Base-by-base conservation (phyloP, 2,797 vertebrate genomes). In the Carduelis carduelis region DNA sequence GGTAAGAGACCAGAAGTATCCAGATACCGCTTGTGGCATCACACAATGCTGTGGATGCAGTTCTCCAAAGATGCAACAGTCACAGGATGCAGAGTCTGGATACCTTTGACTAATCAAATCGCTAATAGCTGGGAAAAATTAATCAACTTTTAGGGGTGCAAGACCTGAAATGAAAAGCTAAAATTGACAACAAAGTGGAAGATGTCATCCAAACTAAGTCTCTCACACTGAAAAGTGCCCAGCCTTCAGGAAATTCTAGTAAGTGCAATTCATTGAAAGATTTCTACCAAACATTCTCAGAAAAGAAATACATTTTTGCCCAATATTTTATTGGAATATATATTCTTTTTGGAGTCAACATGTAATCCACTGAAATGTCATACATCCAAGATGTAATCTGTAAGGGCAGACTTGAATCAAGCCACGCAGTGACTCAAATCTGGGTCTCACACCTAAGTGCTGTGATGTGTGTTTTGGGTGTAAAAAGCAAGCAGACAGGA, bases 401-500 rank as follows among this genome's bases (percentile, higher is more conserved):
- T 41, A 89, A 60, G 6, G 6, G 39, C 56, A 89, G 41, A 85
- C 10, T 18, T n/a, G 16, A 76, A 76, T 32, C n/a, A 86, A 86
- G 39, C 12, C 47, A 85, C 12, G 12, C 26, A 59, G 43, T 6
- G 1, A 78, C 41, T 87, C 43, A 56, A 64, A 49, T 43, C 37
- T n/a, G 16, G 14, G n/a, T 49, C 65, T 24, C 63, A 69, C 69
- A 55, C 19, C 47, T 55, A 47, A 55, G 66, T 30, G 22, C 55
- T 63, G 56, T 68, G 34, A 78, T 61, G 30, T 32, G 14, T 6
- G 1, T 50, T 84, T 44, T 23, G 59, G 18, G 41, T 50, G 27
- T 28, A 81, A 93, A 91, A 94, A 68, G 69, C 52, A 94, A 50
- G 74, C 34, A 90, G 47, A 55, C 11, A 61, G 8, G 26, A 90